These are phyloP conservation scores for Timema podura DNA, from an alignment of 2,888 invertebrate genomes.

Conservation along the genomic window DNA sequence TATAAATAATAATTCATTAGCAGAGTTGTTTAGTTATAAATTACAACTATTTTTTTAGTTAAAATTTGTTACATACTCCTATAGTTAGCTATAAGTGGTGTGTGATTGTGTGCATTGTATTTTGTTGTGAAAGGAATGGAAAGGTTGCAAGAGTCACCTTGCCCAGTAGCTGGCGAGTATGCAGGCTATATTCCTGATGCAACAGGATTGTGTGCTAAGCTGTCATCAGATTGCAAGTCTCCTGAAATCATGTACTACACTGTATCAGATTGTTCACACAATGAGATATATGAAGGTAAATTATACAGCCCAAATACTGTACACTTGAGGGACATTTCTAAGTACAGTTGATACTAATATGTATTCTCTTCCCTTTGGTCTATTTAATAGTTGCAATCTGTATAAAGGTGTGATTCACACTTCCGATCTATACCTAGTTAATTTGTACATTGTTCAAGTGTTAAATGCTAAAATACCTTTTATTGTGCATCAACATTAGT, in stretches of 20 bases:
- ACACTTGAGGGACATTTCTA: too few relatives aligned
- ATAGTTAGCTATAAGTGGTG: neutral
- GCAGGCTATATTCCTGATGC: constrained; percentile 59
- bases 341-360: too few relatives aligned
- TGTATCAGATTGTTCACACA: constrained; percentile 56
- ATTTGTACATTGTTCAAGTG: too few relatives aligned
- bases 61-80: too few relatives aligned
- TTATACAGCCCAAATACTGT: too few relatives aligned
- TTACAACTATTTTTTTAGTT: neutral
- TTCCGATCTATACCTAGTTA: too few relatives aligned
- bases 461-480: too few relatives aligned
- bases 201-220: constrained; percentile 56
- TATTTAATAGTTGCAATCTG: too few relatives aligned
- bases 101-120: neutral
- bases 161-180: constrained; percentile 63
- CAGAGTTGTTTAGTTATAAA: neutral
- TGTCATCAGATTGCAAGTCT: constrained; percentile 61
- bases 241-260: constrained; percentile 64
- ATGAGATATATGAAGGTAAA: constrained; percentile 57
- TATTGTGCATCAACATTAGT: too few relatives aligned
- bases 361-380: too few relatives aligned
- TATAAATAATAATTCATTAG: neutral
- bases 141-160: constrained; percentile 49
- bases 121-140: constrained; percentile 41
- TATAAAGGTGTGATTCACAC: too few relatives aligned